These are phyloP conservation scores for Nansenia antarctica DNA, from an alignment of 2,113 vertebrate species.

Conservation along the genomic window DNA sequence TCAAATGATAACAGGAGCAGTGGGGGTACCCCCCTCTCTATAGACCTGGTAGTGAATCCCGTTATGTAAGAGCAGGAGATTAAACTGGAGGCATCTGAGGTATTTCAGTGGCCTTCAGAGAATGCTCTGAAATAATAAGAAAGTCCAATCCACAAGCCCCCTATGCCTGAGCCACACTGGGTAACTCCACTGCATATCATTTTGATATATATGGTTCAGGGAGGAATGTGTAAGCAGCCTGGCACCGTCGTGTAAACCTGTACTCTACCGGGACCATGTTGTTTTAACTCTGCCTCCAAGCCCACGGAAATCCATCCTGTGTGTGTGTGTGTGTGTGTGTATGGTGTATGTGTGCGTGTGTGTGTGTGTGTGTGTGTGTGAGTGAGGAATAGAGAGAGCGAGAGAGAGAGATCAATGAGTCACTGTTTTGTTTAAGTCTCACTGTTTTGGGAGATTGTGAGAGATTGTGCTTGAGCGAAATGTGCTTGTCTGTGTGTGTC, in stretches of 20 bases:
- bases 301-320: not conserved
- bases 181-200: constrained; percentile 36
- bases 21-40: constrained; percentile 29
- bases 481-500: not conserved
- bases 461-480: too few relatives aligned
- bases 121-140: constrained; percentile 56
- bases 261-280: constrained; percentile 17
- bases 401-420: too few relatives aligned
- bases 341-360: constrained; percentile 4
- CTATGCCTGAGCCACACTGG: constrained; percentile 28
- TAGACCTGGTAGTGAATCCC: constrained; percentile 49
- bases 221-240: constrained; percentile 29
- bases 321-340: not conserved
- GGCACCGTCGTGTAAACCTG: constrained; percentile 27
- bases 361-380: too few relatives aligned
- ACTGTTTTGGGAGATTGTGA: too few relatives aligned
- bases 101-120: constrained; percentile 58
- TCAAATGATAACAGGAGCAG: constrained; percentile 36
- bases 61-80: constrained; percentile 72
- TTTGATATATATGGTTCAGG: constrained; percentile 44
- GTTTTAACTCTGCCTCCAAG: constrained; percentile 38
- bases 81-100: constrained; percentile 70
- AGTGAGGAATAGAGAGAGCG: too few relatives aligned
- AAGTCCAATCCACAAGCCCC: constrained; percentile 42
- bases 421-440: too few relatives aligned